Percentiles rank a stretch among this genome's conserved stretches.
Evolutionary conservation across 1,140 invertebrate species (phyloP).

Genomic region (Centruroides sculpturatus): DNA sequence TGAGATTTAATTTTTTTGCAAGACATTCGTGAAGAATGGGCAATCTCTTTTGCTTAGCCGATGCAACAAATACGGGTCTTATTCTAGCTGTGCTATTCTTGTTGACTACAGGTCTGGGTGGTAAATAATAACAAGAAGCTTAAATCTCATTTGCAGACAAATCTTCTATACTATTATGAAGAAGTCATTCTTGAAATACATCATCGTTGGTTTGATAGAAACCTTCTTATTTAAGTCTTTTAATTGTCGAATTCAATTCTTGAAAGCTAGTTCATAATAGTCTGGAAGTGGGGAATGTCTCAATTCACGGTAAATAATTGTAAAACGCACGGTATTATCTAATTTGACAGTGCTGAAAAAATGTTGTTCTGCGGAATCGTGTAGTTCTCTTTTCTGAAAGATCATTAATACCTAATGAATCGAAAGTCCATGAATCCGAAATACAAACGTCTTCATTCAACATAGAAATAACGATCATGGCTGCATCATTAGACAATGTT

Average conservation of each 20-base stretch:
- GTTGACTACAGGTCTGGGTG: conserved; percentile 18
- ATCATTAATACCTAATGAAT: conserved; percentile 27
- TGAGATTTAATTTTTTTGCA: conserved; percentile 7
- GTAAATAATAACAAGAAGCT: conserved; percentile 21
- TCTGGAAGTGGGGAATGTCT: conserved; percentile 19
- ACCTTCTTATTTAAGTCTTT: conserved; percentile 17
- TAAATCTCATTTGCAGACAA: conserved; percentile 15
- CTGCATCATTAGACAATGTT: background rate
- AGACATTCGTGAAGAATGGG: conserved; percentile 7
- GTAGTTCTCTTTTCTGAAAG: conserved; percentile 20
- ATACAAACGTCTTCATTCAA: conserved; percentile 14
- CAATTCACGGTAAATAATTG: conserved; percentile 24
- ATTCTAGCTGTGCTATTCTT: conserved; percentile 15
- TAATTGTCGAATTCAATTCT: conserved; percentile 13
- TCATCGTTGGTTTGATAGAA: conserved; percentile 22
- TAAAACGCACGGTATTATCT: conserved; percentile 20
- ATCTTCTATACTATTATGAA: conserved; percentile 22
- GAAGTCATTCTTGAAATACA: conserved; percentile 22
- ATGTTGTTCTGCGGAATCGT: conserved; percentile 18
- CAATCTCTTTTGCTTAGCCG: background rate
- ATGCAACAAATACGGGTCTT: conserved; percentile 2
- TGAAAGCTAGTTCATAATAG: conserved; percentile 17
- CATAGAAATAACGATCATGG: conserved; percentile 12
- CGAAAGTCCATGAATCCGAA: conserved; percentile 27
- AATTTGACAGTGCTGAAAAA: conserved; percentile 21